phyloP scores from a whole-genome alignment of 2,888 invertebrate genomes.

The Dysmachus trigonus region DNA sequence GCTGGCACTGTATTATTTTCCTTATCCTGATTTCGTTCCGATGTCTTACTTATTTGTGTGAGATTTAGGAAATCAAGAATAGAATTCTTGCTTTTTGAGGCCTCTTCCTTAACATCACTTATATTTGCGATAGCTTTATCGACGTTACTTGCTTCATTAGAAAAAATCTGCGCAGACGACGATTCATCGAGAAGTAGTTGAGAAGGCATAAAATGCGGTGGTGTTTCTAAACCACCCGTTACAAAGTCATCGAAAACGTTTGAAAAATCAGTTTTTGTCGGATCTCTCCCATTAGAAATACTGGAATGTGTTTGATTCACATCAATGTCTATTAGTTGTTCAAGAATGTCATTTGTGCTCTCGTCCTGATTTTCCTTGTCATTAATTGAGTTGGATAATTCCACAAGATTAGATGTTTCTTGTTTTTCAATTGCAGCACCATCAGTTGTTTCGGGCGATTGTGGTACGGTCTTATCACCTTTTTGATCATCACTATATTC shows the following conservation, averaged over 20 bases:
- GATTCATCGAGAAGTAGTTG: conserved; percentile 65
- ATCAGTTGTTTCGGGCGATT: neutral
- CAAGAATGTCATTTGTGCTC: neutral
- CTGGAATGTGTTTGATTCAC: neutral
- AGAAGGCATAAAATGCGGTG: conserved; percentile 65
- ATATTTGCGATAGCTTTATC: neutral
- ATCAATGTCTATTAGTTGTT: conserved; percentile 21
- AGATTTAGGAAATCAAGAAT: conserved; percentile 49
- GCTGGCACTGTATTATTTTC: neutral
- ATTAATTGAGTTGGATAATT: conserved; percentile 53
- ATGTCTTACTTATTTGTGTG: conserved; percentile 37
- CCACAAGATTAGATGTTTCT: conserved; percentile 54
- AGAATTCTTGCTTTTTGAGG: conserved; percentile 46
- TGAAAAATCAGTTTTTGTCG: neutral
- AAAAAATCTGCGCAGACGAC: neutral
- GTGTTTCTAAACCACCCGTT: conserved; percentile 40
- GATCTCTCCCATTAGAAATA: neutral
- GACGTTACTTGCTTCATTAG: neutral
- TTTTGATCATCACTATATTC: conserved; percentile 69
- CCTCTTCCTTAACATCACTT: neutral
- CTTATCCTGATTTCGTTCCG: neutral
- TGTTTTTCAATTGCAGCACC: conserved; percentile 37
- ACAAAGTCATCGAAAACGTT: conserved; percentile 48
- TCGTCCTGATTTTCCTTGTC: conserved; percentile 43
- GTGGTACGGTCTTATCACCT: neutral